Evolutionary conservation across 2,797 vertebrate species (phyloP).

Genomic region (Tenualosa ilisha): DNA sequence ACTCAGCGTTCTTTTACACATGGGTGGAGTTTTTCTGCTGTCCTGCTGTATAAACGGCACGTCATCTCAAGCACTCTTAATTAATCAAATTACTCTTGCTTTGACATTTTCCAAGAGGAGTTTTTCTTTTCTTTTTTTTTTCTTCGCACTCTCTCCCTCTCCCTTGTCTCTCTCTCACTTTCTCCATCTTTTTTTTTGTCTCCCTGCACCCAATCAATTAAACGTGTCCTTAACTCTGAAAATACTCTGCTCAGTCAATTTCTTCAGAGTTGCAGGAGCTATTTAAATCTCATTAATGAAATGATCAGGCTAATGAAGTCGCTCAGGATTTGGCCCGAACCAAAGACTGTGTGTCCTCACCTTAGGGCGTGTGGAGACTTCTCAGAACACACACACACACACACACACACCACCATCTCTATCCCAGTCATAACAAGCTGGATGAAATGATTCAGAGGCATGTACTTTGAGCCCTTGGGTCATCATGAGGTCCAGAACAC

Average conservation of each 20-base stretch:
- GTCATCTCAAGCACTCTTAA: slow-evolving; percentile 30
- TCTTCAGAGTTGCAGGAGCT: slow-evolving; percentile 47
- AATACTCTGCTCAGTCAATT: slow-evolving; percentile 41
- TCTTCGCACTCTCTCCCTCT: not conserved
- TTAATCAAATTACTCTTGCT: slow-evolving; percentile 41
- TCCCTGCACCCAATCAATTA: slow-evolving; percentile 43
- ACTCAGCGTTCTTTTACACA: slow-evolving; percentile 13
- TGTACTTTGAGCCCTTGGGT: not conserved
- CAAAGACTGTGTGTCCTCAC: not conserved
- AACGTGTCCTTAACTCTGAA: slow-evolving; percentile 41
- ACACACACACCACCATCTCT: no score
- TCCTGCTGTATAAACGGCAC: not conserved
- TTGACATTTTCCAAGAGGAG: slow-evolving; percentile 43
- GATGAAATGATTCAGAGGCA: not conserved
- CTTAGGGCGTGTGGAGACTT: not conserved
- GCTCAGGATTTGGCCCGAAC: slow-evolving; percentile 37
- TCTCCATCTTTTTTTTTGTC: not conserved
- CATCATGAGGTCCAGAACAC: not conserved
- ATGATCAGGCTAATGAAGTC: slow-evolving; percentile 46
- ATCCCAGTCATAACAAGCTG: not conserved
- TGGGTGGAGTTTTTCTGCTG: not conserved
- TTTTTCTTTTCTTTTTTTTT: slow-evolving; percentile 28
- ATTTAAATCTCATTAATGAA: slow-evolving; percentile 52
- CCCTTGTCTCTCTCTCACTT: not conserved
- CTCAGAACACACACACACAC: no score